Percentiles rank a stretch among this genome's conserved stretches.
Conservation (phyloP, 2,113 vertebrate species). For the Sinocyclocheilus maitianheensis region DNA sequence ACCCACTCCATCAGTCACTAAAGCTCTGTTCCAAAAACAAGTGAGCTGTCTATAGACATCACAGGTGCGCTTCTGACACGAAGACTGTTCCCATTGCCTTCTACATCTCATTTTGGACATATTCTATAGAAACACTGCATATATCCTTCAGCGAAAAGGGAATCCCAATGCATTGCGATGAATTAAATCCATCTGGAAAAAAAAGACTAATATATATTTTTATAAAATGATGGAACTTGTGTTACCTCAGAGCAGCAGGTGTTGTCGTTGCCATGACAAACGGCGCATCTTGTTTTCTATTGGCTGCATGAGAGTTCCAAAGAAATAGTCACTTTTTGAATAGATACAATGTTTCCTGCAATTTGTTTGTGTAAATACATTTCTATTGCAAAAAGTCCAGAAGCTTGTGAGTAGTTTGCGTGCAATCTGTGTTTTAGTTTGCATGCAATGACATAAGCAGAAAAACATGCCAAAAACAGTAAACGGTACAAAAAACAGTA, state of each 20-base stretch:
- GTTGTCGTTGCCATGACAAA: background rate
- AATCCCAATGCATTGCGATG: background rate
- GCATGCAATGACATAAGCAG: too few relatives aligned
- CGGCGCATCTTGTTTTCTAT: background rate
- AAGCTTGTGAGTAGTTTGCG: too few relatives aligned
- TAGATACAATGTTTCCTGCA: background rate
- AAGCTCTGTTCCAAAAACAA: background rate
- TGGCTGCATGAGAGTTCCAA: background rate
- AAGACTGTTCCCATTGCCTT: background rate
- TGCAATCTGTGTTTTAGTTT: too few relatives aligned
- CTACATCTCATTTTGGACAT: background rate
- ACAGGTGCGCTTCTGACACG: background rate
- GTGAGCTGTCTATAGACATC: slow-evolving; percentile 2
- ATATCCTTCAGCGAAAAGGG: background rate
- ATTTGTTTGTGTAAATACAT: background rate
- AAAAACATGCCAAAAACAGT: too few relatives aligned
- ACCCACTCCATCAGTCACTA: slow-evolving; percentile 18
- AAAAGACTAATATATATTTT: background rate
- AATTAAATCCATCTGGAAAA: background rate
- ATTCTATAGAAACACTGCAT: background rate
- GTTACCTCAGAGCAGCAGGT: background rate
- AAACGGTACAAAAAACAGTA: too few relatives aligned
- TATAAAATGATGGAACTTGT: background rate
- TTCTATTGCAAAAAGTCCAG: too few relatives aligned
- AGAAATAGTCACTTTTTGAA: background rate